Conservation (phyloP, 92 coral and sea anemone genomes). For the Parazoanthus swiftii region DNA sequence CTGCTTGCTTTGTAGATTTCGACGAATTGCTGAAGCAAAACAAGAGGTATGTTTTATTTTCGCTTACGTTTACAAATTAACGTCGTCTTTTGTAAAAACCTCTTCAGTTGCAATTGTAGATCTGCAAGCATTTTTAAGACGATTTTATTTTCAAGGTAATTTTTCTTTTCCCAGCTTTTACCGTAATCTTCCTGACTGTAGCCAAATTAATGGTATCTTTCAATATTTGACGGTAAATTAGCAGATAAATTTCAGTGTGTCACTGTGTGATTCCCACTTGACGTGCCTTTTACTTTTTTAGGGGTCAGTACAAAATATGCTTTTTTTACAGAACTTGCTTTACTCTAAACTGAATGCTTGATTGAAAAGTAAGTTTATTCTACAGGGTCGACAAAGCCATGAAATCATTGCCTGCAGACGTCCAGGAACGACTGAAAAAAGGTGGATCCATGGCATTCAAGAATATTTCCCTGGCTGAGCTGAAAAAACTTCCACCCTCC, state of each 20-base stretch:
- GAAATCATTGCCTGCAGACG: constrained; percentile 4
- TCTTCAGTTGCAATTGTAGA: no score
- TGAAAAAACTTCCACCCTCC: constrained; percentile 38
- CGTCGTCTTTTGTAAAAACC: no score
- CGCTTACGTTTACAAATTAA: no score
- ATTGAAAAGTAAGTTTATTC: neutral
- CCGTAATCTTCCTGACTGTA: no score
- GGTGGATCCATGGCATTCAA: constrained; percentile 27
- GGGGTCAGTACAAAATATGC: no score
- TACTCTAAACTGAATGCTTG: neutral
- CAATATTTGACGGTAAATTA: no score
- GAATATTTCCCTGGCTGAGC: constrained; percentile 21
- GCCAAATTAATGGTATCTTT: no score
- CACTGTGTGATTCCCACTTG: neutral
- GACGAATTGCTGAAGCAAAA: neutral
- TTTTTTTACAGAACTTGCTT: no score
- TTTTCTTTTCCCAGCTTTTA: no score
- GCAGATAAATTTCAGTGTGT: neutral
- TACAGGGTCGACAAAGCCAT: constrained; percentile 29
- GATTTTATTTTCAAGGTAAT: no score
- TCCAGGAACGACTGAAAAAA: constrained; percentile 10
- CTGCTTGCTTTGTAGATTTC: neutral
- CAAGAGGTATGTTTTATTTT: neutral
- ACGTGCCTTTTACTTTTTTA: neutral
- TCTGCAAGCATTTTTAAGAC: no score